These are phyloP conservation scores for Leuciscus idus DNA, from an alignment of 2,113 vertebrate species.

Conservation along the genomic window DNA sequence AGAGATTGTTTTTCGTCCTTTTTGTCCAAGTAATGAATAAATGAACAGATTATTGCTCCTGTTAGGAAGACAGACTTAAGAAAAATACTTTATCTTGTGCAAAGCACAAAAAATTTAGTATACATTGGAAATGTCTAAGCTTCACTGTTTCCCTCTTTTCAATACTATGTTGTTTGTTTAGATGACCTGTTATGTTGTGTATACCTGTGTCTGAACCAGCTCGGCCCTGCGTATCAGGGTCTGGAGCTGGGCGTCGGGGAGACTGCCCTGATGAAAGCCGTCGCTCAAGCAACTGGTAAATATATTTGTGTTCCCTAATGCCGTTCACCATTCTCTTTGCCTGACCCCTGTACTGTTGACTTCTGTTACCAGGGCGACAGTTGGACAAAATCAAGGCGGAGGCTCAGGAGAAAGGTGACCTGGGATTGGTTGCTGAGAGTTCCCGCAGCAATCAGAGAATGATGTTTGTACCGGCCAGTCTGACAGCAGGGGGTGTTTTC, in stretches of 20 bases:
- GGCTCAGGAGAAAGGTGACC: conserved; percentile 84
- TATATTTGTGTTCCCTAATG: conserved; percentile 40
- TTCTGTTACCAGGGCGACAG: conserved; percentile 82
- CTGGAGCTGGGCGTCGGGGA: conserved; percentile 87
- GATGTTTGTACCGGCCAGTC: conserved; percentile 84
- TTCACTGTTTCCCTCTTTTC: conserved; percentile 22
- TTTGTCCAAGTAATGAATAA: not conserved
- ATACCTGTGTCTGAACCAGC: conserved; percentile 87
- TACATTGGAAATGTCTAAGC: not conserved
- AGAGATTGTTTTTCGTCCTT: not conserved
- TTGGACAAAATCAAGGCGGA: conserved; percentile 86
- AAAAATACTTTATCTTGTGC: not conserved
- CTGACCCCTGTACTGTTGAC: conserved; percentile 29
- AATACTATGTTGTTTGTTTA: conserved; percentile 60
- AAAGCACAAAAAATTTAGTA: not conserved
- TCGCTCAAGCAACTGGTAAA: conserved; percentile 86
- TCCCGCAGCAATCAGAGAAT: conserved; percentile 88
- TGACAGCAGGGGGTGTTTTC: conserved; percentile 82
- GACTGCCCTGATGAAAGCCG: conserved; percentile 86
- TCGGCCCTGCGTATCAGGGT: conserved; percentile 86
- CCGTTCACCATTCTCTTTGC: not conserved
- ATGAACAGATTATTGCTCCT: not conserved
- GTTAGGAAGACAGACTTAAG: not conserved
- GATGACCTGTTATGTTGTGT: conserved; percentile 85
- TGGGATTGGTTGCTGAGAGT: conserved; percentile 88